Percentiles rank a stretch among this genome's conserved stretches.
Conservation (phyloP, 2,113 vertebrate genomes). For the Galbula dea region DNA sequence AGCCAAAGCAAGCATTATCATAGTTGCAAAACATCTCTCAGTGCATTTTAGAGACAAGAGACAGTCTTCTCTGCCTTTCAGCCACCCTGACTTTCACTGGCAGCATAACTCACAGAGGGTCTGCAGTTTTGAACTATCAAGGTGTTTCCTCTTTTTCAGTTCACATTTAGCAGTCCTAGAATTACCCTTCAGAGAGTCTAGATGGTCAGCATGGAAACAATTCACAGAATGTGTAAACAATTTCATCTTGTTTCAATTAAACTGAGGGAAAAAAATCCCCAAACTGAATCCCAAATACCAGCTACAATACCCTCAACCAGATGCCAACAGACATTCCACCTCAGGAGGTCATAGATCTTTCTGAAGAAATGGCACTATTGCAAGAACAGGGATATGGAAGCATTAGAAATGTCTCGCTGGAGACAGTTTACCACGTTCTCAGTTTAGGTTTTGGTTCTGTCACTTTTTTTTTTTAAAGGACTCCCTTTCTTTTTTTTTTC, state of each 20-base stretch:
- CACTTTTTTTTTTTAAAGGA: background rate
- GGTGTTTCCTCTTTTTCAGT: background rate
- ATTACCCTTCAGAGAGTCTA: background rate
- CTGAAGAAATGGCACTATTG: background rate
- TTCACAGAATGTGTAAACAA: background rate
- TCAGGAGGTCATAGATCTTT: background rate
- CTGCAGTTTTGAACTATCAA: background rate
- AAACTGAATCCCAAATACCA: background rate
- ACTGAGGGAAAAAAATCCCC: background rate
- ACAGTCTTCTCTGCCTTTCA: background rate
- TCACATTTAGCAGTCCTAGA: background rate
- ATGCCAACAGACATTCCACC: background rate
- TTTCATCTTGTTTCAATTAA: conserved; percentile 37
- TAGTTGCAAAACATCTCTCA: background rate
- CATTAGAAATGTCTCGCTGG: background rate
- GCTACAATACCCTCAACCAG: conserved; percentile 15
- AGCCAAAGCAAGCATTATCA: background rate
- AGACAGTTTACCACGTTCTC: background rate
- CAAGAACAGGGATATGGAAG: background rate
- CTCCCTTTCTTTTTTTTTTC: too few species aligned
- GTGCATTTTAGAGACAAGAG: background rate
- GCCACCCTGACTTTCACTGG: background rate
- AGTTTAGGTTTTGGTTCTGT: background rate
- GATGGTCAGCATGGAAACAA: background rate
- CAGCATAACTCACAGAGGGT: background rate